These are phyloP conservation scores for Hydrophis major DNA, from an alignment of 2,797 vertebrate genomes.

Conservation along the genomic window DNA sequence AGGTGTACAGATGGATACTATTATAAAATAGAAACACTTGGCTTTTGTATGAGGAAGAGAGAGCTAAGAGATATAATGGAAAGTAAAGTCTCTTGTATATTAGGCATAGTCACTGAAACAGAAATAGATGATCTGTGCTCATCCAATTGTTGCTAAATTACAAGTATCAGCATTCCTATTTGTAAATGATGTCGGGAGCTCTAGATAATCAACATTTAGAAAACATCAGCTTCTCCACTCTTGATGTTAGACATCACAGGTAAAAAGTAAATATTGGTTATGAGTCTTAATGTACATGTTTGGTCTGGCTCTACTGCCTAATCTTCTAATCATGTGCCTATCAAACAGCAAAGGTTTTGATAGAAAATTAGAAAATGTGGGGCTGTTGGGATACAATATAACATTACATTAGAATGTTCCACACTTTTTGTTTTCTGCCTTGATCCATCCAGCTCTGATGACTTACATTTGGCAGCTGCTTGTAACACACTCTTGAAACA, in stretches of 20 bases:
- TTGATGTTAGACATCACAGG: background rate
- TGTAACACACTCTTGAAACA: background rate
- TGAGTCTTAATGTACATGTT: background rate
- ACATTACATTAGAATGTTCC: background rate
- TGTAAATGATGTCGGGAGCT: background rate
- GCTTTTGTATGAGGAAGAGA: background rate
- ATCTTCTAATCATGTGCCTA: background rate
- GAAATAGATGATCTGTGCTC: background rate
- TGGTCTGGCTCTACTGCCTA: background rate
- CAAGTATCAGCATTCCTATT: background rate
- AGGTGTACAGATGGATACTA: background rate
- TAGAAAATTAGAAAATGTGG: background rate
- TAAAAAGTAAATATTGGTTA: background rate
- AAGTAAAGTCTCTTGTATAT: background rate
- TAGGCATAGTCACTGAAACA: background rate
- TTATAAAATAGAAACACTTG: background rate
- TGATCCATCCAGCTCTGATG: background rate
- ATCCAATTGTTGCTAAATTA: background rate
- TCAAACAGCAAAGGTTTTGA: background rate
- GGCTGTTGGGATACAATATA: background rate
- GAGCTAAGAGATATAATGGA: no score
- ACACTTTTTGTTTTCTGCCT: background rate
- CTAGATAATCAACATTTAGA: background rate
- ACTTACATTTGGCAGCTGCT: background rate
- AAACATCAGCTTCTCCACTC: background rate